Percentiles rank a stretch among this genome's conserved stretches.
Evolutionary conservation across 2,888 invertebrate genomes (phyloP).

Genomic region (Parasteatoda lunata): DNA sequence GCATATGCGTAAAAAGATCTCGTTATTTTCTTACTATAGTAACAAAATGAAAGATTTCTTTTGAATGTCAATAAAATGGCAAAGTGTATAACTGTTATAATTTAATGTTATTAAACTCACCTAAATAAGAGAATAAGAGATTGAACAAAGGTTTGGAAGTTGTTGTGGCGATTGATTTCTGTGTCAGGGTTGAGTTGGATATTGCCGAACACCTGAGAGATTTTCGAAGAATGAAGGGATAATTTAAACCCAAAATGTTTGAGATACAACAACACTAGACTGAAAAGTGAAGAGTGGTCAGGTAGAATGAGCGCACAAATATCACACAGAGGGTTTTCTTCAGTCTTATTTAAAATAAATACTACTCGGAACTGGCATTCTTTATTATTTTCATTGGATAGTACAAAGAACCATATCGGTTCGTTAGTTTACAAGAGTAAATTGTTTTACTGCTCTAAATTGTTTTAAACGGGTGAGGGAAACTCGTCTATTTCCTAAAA

Average conservation of each 20-base stretch:
- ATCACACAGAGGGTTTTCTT: constrained; percentile 20
- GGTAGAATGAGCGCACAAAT: constrained; percentile 39
- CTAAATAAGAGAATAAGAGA: constrained; percentile 78
- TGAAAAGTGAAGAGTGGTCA: constrained; percentile 59
- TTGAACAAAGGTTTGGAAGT: constrained; percentile 79
- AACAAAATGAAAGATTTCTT: too few relatives aligned
- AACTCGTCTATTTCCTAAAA: too few relatives aligned
- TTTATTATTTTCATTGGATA: too few relatives aligned
- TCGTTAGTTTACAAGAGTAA: too few relatives aligned
- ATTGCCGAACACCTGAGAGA: constrained; percentile 78
- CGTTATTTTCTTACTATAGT: too few relatives aligned
- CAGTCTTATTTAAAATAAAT: constrained; percentile 9
- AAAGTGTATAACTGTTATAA: constrained; percentile 50
- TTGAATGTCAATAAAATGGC: constrained; percentile 8
- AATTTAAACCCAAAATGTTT: constrained; percentile 62
- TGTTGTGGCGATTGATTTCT: constrained; percentile 79
- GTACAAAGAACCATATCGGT: too few relatives aligned
- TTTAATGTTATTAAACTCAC: constrained; percentile 73
- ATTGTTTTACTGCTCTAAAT: too few relatives aligned
- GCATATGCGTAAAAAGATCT: too few relatives aligned
- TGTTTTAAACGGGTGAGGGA: too few relatives aligned
- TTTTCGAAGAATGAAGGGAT: constrained; percentile 65
- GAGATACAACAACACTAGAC: constrained; percentile 64
- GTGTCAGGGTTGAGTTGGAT: constrained; percentile 77
- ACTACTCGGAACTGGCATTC: neutral